A percentile compares a stretch with the other conserved stretches of the same genome.
phyloP scores from a whole-genome alignment of 2,113 vertebrate genomes.

The Calidris pugnax region DNA sequence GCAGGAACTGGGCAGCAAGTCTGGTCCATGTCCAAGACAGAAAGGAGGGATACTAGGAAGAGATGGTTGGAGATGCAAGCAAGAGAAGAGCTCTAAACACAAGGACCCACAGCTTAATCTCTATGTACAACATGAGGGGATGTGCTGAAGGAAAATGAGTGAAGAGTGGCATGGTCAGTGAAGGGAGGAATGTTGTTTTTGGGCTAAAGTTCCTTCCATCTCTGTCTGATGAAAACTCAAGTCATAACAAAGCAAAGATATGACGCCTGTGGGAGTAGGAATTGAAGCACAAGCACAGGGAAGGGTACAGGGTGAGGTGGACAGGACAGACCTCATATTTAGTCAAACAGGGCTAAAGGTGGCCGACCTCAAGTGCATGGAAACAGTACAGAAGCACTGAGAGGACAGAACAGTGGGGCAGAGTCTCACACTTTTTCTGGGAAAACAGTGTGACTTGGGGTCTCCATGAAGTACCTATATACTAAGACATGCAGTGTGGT shows the following conservation, averaged over 20 bases:
- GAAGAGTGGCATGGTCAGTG: background rate
- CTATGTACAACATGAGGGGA: fast-evolving
- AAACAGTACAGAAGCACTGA: background rate
- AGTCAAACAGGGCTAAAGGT: background rate
- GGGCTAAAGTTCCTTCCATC: background rate
- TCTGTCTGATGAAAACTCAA: background rate
- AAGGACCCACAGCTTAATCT: background rate
- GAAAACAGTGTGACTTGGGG: background rate
- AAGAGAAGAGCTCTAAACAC: background rate
- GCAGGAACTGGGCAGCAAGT: background rate
- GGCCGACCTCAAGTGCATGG: background rate
- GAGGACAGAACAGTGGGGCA: background rate
- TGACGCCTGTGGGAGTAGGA: background rate
- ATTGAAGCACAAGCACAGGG: background rate
- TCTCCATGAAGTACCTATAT: background rate
- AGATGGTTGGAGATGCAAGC: background rate
- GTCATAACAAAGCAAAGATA: background rate
- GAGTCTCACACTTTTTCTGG: background rate
- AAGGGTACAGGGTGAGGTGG: background rate
- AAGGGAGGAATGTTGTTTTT: background rate
- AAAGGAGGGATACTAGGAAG: background rate
- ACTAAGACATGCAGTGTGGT: background rate
- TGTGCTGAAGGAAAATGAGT: background rate
- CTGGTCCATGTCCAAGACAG: background rate
- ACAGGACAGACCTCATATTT: fast-evolving